These are phyloP conservation scores for Hydra vulgaris DNA, from an alignment of 30 jellyfish, hydroid and myxozoan species.

Conservation along the genomic window DNA sequence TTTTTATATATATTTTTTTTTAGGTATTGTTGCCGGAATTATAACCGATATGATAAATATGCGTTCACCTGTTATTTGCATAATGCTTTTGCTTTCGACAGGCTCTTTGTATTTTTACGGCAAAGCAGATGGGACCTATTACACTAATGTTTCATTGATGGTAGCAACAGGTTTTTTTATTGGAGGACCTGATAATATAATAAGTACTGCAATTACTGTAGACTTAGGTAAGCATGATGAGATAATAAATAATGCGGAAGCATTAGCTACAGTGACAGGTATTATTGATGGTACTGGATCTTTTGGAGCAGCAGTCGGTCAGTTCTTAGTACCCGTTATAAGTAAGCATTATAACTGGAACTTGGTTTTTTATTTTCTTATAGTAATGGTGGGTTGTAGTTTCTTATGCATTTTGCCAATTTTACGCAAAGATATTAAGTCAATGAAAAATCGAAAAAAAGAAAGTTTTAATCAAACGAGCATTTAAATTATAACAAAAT, in stretches of 20 bases:
- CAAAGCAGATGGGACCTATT: constrained; percentile 44
- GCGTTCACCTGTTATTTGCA: constrained; percentile 69
- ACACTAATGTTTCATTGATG: constrained; percentile 55
- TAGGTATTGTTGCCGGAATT: constrained; percentile 79
- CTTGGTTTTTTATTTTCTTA: constrained; percentile 67
- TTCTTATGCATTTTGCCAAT: constrained; percentile 67
- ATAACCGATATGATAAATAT: constrained; percentile 56
- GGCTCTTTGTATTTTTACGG: constrained; percentile 62
- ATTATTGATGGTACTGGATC: constrained; percentile 97
- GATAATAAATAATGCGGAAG: constrained; percentile 61
- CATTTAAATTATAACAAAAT: too few species aligned
- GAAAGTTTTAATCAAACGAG: too few species aligned
- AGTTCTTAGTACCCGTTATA: constrained; percentile 64
- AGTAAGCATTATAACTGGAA: constrained; percentile 71
- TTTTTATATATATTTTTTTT: too few species aligned
- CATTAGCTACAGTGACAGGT: constrained; percentile 96
- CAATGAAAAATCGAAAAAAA: not conserved
- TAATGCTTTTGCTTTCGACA: constrained; percentile 57
- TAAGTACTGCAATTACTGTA: constrained; percentile 97
- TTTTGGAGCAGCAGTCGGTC: constrained; percentile 97
- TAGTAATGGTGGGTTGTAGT: constrained; percentile 64
- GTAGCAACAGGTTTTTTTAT: constrained; percentile 71
- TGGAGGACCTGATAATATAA: constrained; percentile 98
- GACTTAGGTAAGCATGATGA: constrained; percentile 89
- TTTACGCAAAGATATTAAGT: constrained; percentile 40